Base-by-base conservation (phyloP, 2,888 invertebrate species). In the Philereme vetulata region DNA sequence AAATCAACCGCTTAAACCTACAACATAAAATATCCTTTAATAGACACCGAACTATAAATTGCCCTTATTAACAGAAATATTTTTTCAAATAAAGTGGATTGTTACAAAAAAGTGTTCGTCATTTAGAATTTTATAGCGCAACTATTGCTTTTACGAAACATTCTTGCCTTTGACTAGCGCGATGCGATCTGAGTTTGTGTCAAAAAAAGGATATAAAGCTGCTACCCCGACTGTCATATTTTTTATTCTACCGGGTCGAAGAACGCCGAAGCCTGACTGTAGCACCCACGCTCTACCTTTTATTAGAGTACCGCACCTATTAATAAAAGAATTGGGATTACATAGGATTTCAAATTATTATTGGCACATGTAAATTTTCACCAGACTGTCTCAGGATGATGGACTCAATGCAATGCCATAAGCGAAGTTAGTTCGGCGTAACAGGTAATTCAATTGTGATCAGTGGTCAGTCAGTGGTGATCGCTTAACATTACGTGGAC, bases 131-230 rank as follows among this genome's bases (percentile, higher is more conserved):
- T 88, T 87, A 91, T 80, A 84, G 83, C 81, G 78, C 80, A 80
- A 77, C 79, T 80, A 82, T 84, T 84, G 78, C 77, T 77, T 78
- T 79, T 66, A 77, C 74, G 70, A 84, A 86, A 86, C 86, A 86
- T 76, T 70, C 71, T 72, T 75, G 69, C 74, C 79, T 84, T 87
- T 87, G 82, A 72, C 78, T 74, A 73, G 72, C 40, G 77, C 80
- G 90, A 92, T 92, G 86, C 85, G 87, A 92, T 91, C 90, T 85
- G 80, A 71, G 80, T 83, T 85, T 85, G 88, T 87, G 90, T 89
- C 84, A 88, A 81, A 84, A 86, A 86, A 87, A 75, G 88, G 83
- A 89, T 90, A 89, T 90, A 88, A 88, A 85, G 74, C 80, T 74
- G 81, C 82, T 76, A 82, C 86, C 81, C 73, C 73, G 85, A 86